Base-by-base conservation (phyloP, 2,888 invertebrate species). In the Cheilosia urbana region DNA sequence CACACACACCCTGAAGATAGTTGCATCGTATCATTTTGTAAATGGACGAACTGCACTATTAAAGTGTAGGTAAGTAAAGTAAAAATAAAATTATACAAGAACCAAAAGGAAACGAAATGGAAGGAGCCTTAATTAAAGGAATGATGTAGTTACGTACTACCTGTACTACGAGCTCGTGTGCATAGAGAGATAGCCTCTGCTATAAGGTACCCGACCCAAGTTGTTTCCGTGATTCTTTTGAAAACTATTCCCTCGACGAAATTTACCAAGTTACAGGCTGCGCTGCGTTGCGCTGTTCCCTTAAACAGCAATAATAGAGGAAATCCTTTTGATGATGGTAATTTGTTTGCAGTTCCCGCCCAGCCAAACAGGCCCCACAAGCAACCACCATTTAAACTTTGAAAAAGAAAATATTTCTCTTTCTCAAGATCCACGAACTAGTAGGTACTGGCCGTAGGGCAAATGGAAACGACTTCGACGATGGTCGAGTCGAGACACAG, bases 281-380 rank as follows among this genome's bases (percentile, higher is more conserved):
- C 73, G 69, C 75, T 84, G 58, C 71, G 66, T 7, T 68, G 9
- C 71, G 66, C 11, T 68, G 11, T 83, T 34, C 17, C 51, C 19
- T 83, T 71, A 55, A 65, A 60, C 69, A 65, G 80, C 58, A 84
- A 69, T 65, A 84, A 84, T 58, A 65, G 80, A 81, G 85, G 68
- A 83, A 85, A 76, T 85, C 85, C 85, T 85, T 76, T 72, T 81
- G 81, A 85, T 85, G 81, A 81, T 81, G 85, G 80, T 85, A 85
- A 85, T 85, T 85, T 85, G 85, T 81, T 85, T 77, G 81, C 75
- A 68, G 40, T 47, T 27, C 17, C 49, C 63, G 17, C 21, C 21
- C 57, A 21, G 45, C 1, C 37, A n/a, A 24, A 45, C 21, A 1
- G 11, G 49, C 19, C 15, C 49, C 30, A 53, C 42, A 49, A 47